Evolutionary conservation across 2,888 invertebrate genomes (phyloP).

Genomic region (Orthosia gracilis): DNA sequence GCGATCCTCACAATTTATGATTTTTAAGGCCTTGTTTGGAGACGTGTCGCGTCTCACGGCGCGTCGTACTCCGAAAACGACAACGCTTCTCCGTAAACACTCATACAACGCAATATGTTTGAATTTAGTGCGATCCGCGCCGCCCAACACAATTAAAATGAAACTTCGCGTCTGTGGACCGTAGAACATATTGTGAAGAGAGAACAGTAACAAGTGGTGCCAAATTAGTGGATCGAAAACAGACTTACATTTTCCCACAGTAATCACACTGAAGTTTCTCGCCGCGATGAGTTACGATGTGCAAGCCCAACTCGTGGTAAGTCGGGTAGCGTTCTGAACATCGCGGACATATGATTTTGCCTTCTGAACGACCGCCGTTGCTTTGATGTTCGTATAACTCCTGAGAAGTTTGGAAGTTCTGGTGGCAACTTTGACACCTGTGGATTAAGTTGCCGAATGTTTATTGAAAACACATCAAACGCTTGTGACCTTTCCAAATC

Average conservation of each 20-base stretch:
- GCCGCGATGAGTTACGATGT: constrained; percentile 81
- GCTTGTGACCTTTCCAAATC: neutral
- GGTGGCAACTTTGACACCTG: constrained; percentile 87
- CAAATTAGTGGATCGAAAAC: neutral
- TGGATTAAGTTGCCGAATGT: constrained; percentile 32
- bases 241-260: constrained; percentile 85
- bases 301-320: constrained; percentile 85
- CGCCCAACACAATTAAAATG: too few species aligned
- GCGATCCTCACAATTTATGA: neutral
- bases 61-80: too few species aligned
- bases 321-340: constrained; percentile 86
- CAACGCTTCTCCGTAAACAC: too few species aligned
- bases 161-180: neutral
- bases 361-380: constrained; percentile 86
- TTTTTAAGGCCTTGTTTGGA: too few species aligned
- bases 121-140: too few species aligned
- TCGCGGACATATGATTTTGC: constrained; percentile 85
- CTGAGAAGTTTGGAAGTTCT: constrained; percentile 87
- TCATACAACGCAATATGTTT: too few species aligned
- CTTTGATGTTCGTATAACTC: constrained; percentile 84
- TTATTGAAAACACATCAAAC: constrained; percentile 15
- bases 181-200: neutral
- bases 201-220: neutral
- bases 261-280: constrained; percentile 87
- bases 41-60: too few species aligned